These are phyloP conservation scores for Leptinotarsa defecta DNA, from an alignment of 1,140 invertebrate genomes.

Conservation along the genomic window DNA sequence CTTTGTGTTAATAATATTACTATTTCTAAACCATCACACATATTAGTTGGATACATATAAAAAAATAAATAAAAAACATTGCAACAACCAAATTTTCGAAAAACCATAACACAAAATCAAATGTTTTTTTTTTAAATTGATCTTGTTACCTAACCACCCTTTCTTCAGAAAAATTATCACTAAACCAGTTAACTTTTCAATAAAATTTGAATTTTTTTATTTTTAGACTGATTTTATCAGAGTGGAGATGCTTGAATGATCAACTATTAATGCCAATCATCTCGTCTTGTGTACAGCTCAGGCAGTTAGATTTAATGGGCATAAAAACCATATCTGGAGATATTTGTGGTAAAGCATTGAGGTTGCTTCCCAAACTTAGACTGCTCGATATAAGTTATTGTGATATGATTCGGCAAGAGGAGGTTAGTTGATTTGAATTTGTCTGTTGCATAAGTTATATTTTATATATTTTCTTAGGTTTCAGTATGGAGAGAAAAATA, in stretches of 20 bases:
- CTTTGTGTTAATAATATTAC: too few species aligned
- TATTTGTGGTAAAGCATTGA: constrained; percentile 67
- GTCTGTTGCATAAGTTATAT: constrained; percentile 18
- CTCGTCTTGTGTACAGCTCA: constrained; percentile 46
- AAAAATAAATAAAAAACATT: too few species aligned
- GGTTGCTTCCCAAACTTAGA: constrained; percentile 63
- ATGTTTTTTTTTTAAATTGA: too few species aligned
- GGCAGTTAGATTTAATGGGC: constrained; percentile 81
- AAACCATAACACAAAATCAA: too few species aligned
- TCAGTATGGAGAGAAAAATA: constrained; percentile 64
- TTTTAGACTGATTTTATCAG: constrained; percentile 50
- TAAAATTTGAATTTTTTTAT: constrained; percentile 9
- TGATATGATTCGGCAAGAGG: constrained; percentile 72
- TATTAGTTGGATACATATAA: too few species aligned
- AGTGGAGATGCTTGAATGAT: constrained; percentile 73
- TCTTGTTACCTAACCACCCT: too few species aligned
- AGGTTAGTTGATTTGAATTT: constrained; percentile 57
- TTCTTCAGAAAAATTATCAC: too few species aligned
- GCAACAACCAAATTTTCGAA: too few species aligned
- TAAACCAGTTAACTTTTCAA: background rate
- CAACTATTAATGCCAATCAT: constrained; percentile 74
- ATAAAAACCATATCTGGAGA: constrained; percentile 74
- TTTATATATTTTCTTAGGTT: constrained; percentile 55
- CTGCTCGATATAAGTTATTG: constrained; percentile 88
- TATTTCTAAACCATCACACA: too few species aligned